Percentiles rank a stretch among this genome's conserved stretches.
These are phyloP conservation scores for Cinara cedri DNA, from an alignment of 2,888 invertebrate species.

Conservation along the genomic window DNA sequence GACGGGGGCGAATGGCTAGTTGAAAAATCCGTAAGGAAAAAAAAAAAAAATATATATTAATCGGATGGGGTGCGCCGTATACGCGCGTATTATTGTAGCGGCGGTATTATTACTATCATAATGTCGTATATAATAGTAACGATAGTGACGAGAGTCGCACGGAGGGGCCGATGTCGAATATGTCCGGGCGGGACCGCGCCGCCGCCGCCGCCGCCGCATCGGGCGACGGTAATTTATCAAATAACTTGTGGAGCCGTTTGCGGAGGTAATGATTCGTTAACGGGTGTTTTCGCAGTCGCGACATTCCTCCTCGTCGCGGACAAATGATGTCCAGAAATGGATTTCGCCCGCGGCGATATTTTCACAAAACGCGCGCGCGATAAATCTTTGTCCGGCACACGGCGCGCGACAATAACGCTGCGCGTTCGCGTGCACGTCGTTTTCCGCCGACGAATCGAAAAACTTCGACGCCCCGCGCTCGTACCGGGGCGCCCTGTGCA, in stretches of 20 bases:
- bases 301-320: slow-evolving; percentile 37
- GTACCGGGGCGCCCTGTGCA: no score
- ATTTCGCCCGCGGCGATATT: slow-evolving; percentile 24
- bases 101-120: no score
- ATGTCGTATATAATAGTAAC: no score
- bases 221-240: slow-evolving; percentile 47
- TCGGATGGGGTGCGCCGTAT: slow-evolving; percentile 15
- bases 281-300: slow-evolving; percentile 44
- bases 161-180: slow-evolving; percentile 43
- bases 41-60: slow-evolving; percentile 14
- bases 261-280: slow-evolving; percentile 56
- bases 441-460: slow-evolving; percentile 6
- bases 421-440: no score
- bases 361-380: no score
- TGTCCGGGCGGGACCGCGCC: slow-evolving; percentile 19
- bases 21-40: slow-evolving; percentile 28
- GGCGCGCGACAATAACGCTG: background rate
- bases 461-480: slow-evolving; percentile 4
- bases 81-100: no score
- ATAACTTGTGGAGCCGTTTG: slow-evolving; percentile 53
- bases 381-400: slow-evolving; percentile 11
- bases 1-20: slow-evolving; percentile 21
- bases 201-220: background rate
- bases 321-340: slow-evolving; percentile 55
- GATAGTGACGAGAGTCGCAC: slow-evolving; percentile 38